These are phyloP conservation scores for Philopotamus ludificatus DNA, from an alignment of 1,140 invertebrate genomes.

Conservation along the genomic window DNA sequence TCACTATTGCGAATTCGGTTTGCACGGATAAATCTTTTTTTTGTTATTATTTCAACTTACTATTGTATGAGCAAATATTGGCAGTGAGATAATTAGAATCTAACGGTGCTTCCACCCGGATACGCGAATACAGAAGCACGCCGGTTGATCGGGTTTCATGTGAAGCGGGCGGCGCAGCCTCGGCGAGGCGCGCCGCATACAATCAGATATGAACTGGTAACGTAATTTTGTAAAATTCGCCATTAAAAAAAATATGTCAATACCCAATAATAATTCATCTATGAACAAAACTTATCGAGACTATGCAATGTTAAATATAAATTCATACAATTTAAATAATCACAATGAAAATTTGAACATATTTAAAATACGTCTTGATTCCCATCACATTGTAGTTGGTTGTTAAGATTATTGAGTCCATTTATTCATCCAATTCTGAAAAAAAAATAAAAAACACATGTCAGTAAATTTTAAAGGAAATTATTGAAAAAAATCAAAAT, in stretches of 20 bases:
- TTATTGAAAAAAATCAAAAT: too few relatives aligned
- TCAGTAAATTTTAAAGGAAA: too few relatives aligned
- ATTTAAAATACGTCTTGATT: neutral
- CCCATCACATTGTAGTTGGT: neutral
- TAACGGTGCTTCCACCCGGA: constrained; percentile 8
- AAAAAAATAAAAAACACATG: neutral
- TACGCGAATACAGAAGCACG: constrained; percentile 8
- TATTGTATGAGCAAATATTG: constrained; percentile 38
- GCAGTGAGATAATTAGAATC: constrained; percentile 33
- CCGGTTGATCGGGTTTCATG: neutral
- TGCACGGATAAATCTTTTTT: too few relatives aligned
- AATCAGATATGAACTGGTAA: constrained; percentile 21
- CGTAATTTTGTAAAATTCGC: constrained; percentile 21
- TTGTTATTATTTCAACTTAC: too few relatives aligned
- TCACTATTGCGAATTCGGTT: too few relatives aligned
- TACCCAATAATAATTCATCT: neutral
- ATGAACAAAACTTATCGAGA: too few relatives aligned
- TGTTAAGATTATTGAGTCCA: constrained; percentile 32
- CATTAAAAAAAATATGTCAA: constrained; percentile 8
- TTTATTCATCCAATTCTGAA: constrained; percentile 35
- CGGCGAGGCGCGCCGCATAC: constrained; percentile 3
- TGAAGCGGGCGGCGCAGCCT: constrained; percentile 9
- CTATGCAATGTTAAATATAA: constrained; percentile 23
- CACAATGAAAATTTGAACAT: neutral
- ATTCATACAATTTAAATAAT: constrained; percentile 1